Percentiles rank a stretch among this genome's conserved stretches.
Evolutionary conservation across 2,797 vertebrate genomes (phyloP).

Genomic region (Anisognathus igniventris): DNA sequence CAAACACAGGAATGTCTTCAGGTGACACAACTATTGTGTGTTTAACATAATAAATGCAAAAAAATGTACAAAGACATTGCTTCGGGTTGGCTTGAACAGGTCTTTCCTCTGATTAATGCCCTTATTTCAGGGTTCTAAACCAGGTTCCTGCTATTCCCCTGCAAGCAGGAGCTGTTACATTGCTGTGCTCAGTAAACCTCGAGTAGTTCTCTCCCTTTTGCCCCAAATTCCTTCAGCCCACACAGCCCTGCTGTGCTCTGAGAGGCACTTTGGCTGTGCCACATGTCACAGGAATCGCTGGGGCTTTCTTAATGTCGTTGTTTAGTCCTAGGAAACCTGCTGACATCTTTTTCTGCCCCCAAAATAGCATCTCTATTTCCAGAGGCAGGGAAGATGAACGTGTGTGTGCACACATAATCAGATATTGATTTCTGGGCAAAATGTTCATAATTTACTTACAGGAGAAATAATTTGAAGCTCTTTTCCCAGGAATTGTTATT

Average conservation of each 20-base stretch:
- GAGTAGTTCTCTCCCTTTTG: background rate
- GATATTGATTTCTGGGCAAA: constrained; percentile 14
- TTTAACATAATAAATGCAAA: background rate
- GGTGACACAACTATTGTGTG: background rate
- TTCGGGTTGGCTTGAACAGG: background rate
- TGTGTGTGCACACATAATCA: background rate
- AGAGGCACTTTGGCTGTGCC: background rate
- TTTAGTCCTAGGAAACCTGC: background rate
- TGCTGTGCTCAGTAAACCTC: background rate
- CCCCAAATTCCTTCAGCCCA: background rate
- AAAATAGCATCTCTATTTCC: background rate
- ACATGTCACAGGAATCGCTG: background rate
- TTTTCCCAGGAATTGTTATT: background rate
- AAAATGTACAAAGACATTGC: background rate
- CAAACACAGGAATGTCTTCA: background rate
- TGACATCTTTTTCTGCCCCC: background rate
- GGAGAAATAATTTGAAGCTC: background rate
- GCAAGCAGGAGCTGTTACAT: background rate
- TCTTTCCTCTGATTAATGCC: background rate
- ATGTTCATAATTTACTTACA: background rate
- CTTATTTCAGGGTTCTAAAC: background rate
- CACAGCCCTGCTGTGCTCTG: background rate
- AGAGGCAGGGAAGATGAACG: background rate
- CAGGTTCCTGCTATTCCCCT: background rate
- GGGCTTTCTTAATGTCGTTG: background rate